Evolutionary conservation across 53 echinoderm and acorn worm genomes (phyloP).

Genomic region (Luidia sarsii): DNA sequence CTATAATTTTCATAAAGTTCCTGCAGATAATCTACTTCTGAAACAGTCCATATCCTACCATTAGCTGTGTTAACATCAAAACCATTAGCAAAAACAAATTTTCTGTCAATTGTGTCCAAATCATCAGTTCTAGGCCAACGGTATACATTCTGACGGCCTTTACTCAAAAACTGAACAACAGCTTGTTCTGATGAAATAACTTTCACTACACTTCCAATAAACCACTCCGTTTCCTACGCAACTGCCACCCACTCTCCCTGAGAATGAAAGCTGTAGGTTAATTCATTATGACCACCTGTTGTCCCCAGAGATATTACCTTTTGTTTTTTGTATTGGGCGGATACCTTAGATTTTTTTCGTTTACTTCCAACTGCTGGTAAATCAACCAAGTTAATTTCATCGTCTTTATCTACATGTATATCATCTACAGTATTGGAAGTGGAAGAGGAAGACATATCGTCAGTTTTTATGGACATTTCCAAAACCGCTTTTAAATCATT

Average conservation of each 20-base stretch:
- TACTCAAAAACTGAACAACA: constrained; percentile 42
- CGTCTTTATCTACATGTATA: too few relatives aligned
- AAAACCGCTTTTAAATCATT: constrained; percentile 14
- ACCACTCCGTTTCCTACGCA: constrained; percentile 60
- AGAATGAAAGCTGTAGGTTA: not conserved
- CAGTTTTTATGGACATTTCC: not conserved
- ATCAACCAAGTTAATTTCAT: too few relatives aligned
- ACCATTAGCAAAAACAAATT: constrained; percentile 55
- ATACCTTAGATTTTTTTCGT: not conserved
- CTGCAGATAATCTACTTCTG: constrained; percentile 45
- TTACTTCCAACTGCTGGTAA: not conserved
- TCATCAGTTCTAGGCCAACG: constrained; percentile 56
- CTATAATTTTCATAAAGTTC: constrained; percentile 22
- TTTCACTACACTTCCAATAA: constrained; percentile 43
- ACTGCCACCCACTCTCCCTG: constrained; percentile 51
- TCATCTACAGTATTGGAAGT: too few relatives aligned
- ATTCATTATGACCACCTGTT: not conserved
- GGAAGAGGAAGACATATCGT: too few relatives aligned
- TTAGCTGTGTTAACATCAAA: constrained; percentile 44
- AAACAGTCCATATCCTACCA: constrained; percentile 52
- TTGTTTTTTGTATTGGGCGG: not conserved
- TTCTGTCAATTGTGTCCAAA: constrained; percentile 25
- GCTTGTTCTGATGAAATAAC: constrained; percentile 25
- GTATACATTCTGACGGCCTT: constrained; percentile 28
- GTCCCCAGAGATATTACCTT: not conserved